Conservation (phyloP, 2,888 invertebrate species). For the Chelonus formosanus region DNA sequence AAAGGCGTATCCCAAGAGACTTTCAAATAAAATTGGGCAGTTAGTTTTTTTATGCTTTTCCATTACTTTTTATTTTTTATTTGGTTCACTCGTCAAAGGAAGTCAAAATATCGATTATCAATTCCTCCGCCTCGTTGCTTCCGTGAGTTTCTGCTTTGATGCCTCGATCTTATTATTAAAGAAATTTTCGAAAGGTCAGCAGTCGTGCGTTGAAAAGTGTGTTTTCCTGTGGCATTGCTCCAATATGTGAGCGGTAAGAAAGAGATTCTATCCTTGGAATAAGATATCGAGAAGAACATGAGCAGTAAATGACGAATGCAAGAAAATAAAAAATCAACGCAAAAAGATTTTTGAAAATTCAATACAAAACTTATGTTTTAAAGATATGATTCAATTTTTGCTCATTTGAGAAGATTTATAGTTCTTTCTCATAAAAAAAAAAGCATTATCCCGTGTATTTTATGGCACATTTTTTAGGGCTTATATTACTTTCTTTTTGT, state of each 20-base stretch:
- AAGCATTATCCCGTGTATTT: no score
- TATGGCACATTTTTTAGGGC: no score
- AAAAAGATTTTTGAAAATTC: neutral
- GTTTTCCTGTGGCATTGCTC: conserved; percentile 29
- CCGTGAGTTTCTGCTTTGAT: conserved; percentile 25
- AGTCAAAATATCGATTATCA: conserved; percentile 21
- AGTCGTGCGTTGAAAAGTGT: conserved; percentile 33
- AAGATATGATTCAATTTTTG: no score
- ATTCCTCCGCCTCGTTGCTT: conserved; percentile 23
- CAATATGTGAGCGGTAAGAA: conserved; percentile 11
- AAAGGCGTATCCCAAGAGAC: conserved; percentile 16
- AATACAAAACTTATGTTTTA: conserved; percentile 16
- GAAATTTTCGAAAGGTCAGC: conserved; percentile 29
- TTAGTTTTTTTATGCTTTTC: conserved; percentile 11
- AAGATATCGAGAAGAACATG: conserved; percentile 16
- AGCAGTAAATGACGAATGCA: neutral
- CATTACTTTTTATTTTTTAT: conserved; percentile 10
- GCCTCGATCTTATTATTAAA: conserved; percentile 27
- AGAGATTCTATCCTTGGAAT: conserved; percentile 12
- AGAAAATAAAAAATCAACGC: neutral
- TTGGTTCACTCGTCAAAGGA: conserved; percentile 18
- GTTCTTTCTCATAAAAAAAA: no score
- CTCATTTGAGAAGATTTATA: no score
- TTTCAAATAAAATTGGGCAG: conserved; percentile 2
- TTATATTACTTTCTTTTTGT: no score